These are phyloP conservation scores for Cyclophora punctaria DNA, from an alignment of 2,888 invertebrate species.

Conservation along the genomic window DNA sequence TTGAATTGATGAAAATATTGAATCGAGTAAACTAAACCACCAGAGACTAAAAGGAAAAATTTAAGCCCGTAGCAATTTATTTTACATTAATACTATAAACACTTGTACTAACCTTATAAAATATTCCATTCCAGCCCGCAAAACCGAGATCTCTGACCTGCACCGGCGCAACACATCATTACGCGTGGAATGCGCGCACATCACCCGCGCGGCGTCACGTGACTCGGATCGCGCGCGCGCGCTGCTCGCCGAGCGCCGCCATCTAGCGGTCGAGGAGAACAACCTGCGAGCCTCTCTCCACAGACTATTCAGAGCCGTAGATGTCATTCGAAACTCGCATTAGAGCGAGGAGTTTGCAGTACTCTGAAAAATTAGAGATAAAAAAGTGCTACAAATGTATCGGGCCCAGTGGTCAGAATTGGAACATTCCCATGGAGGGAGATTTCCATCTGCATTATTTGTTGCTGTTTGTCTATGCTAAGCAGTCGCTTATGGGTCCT, in stretches of 20 bases:
- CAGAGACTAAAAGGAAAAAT: background rate
- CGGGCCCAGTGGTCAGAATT: no score
- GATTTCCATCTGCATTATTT: no score
- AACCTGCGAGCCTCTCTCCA: slow-evolving; percentile 36
- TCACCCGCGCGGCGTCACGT: slow-evolving; percentile 59
- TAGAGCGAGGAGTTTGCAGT: no score
- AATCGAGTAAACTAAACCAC: no score
- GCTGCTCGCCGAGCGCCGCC: slow-evolving; percentile 48
- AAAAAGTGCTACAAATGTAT: no score
- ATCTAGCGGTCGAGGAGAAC: slow-evolving; percentile 44
- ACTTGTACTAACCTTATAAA: background rate
- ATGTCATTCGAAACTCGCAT: slow-evolving; percentile 28
- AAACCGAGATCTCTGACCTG: slow-evolving; percentile 57
- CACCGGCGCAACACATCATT: slow-evolving; percentile 60
- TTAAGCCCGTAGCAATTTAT: background rate
- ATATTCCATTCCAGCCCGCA: slow-evolving; percentile 52
- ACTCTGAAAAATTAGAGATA: no score
- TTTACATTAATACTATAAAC: background rate
- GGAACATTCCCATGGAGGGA: no score
- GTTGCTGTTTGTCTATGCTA: no score
- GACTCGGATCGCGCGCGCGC: slow-evolving; percentile 54
- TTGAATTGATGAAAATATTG: no score
- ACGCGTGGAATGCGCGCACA: slow-evolving; percentile 64
- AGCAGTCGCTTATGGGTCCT: no score
- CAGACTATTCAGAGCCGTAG: slow-evolving; percentile 36